phyloP scores from a whole-genome alignment of 2,113 vertebrate genomes.

The Psilopsiagon aymara region DNA sequence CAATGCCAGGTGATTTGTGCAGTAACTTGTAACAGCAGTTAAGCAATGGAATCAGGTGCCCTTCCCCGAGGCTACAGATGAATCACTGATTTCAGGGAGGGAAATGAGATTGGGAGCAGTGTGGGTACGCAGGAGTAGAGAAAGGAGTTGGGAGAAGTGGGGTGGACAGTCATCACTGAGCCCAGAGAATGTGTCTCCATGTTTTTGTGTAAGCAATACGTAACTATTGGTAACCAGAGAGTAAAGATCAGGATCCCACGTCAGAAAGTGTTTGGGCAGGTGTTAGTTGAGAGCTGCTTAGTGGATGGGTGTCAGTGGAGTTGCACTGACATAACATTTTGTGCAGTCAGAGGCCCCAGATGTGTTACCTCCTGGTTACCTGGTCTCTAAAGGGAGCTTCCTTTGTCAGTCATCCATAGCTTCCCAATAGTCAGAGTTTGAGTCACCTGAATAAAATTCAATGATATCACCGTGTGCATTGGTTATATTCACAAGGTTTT shows the following conservation, averaged over 20 bases:
- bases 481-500: neutral
- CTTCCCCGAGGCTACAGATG: neutral
- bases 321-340: neutral
- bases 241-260: neutral
- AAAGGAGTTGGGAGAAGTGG: neutral
- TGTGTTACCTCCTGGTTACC: neutral
- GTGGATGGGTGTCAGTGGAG: neutral
- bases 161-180: neutral
- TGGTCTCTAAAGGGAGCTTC: neutral
- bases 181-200: neutral
- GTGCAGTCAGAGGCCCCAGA: neutral
- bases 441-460: neutral
- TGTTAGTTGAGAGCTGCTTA: neutral
- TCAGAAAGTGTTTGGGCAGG: neutral
- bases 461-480: accelerated
- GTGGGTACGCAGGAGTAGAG: neutral
- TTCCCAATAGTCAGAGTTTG: neutral
- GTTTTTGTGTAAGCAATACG: neutral
- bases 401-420: neutral
- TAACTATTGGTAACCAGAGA: neutral
- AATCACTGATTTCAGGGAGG: constrained; percentile 9
- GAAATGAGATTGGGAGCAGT: neutral
- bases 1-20: constrained; percentile 44
- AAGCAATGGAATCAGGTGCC: constrained; percentile 58
- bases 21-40: constrained; percentile 57